These are phyloP conservation scores for Lordiphosa stackelbergi DNA, from an alignment of 1,140 invertebrate species.

Conservation along the genomic window DNA sequence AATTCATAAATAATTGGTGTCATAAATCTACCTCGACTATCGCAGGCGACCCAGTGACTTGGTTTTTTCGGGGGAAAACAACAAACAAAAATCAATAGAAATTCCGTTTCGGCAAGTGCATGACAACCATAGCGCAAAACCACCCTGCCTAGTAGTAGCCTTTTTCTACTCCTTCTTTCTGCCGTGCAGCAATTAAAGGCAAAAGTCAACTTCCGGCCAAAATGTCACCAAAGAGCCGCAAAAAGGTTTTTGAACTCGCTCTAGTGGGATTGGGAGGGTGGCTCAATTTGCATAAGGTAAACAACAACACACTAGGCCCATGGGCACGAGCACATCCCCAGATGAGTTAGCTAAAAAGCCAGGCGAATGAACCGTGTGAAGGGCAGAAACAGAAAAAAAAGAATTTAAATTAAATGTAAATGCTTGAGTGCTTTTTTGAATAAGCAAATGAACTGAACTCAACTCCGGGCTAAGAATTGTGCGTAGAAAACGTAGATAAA, in stretches of 20 bases:
- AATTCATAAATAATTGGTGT: slow-evolving; percentile 74
- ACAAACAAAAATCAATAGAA: slow-evolving; percentile 60
- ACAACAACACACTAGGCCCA: slow-evolving; percentile 30
- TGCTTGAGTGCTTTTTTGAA: too few relatives aligned
- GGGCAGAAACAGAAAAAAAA: slow-evolving; percentile 4
- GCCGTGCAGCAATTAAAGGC: slow-evolving; percentile 51
- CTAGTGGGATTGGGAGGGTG: slow-evolving; percentile 16
- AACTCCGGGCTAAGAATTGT: too few relatives aligned
- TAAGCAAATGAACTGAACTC: too few relatives aligned
- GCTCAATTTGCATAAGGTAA: slow-evolving; percentile 58
- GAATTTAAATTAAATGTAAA: slow-evolving; percentile 13
- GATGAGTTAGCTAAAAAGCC: slow-evolving; percentile 11
- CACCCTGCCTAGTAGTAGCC: slow-evolving; percentile 6
- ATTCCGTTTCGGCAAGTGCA: slow-evolving; percentile 53
- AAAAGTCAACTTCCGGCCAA: slow-evolving; percentile 57
- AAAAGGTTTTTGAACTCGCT: slow-evolving; percentile 65
- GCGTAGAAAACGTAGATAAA: too few relatives aligned
- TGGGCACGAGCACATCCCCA: neutral
- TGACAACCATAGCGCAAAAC: slow-evolving; percentile 33
- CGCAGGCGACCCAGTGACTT: slow-evolving; percentile 61
- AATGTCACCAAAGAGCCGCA: slow-evolving; percentile 59
- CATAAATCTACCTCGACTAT: slow-evolving; percentile 44
- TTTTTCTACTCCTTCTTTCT: slow-evolving; percentile 1
- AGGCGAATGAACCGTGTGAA: slow-evolving; percentile 39
- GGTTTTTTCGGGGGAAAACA: slow-evolving; percentile 34